A percentile compares a stretch with the other conserved stretches of the same genome.
Evolutionary conservation across 2,113 vertebrate genomes (phyloP).

Genomic region (Cyprinodon variegatus): DNA sequence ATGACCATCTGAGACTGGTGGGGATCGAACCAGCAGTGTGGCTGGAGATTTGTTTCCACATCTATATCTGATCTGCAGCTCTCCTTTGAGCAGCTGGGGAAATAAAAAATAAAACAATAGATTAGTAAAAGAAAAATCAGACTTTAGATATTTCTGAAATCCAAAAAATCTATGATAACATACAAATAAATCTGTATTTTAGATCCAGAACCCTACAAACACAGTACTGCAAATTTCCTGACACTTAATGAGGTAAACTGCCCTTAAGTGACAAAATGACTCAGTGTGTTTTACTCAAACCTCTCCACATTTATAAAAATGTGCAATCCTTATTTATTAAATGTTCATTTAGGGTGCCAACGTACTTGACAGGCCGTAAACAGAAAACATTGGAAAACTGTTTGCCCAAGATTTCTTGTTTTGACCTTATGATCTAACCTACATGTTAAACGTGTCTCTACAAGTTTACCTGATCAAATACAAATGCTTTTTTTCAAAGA

Average conservation of each 20-base stretch:
- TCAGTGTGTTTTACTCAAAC: too few relatives aligned
- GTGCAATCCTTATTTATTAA: not conserved
- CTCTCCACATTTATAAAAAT: not conserved
- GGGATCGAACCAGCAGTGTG: constrained; percentile 67
- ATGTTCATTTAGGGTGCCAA: too few relatives aligned
- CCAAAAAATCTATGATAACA: not conserved
- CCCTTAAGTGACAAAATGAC: too few relatives aligned
- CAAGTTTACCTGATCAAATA: not conserved
- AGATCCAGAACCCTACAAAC: not conserved
- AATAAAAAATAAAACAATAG: not conserved
- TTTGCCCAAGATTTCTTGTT: not conserved
- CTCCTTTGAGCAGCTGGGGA: constrained; percentile 82
- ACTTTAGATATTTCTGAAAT: not conserved
- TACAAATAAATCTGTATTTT: not conserved
- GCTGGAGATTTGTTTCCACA: constrained; percentile 72
- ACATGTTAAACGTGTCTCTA: not conserved
- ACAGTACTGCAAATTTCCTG: not conserved
- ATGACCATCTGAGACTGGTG: constrained; percentile 75
- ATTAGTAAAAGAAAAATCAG: not conserved
- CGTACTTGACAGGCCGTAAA: too few relatives aligned
- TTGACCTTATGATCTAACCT: not conserved
- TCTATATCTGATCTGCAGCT: constrained; percentile 80
- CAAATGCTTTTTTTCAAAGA: not conserved
- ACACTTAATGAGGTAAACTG: not conserved
- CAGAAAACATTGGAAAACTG: too few relatives aligned